phyloP scores from a whole-genome alignment of 2,888 invertebrate species.

The Xylocampa areola region DNA sequence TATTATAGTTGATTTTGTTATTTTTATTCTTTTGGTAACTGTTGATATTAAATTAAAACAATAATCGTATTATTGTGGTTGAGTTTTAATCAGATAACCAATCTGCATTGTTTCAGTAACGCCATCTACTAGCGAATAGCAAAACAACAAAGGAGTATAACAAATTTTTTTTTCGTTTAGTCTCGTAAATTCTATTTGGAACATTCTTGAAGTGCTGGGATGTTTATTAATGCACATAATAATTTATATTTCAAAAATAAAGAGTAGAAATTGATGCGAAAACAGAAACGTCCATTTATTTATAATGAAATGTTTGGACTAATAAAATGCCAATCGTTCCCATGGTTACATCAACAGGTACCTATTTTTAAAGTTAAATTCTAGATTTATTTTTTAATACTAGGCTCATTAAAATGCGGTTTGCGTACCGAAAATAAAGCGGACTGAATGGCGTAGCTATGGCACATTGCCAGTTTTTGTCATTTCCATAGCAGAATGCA shows the following conservation, averaged over 20 bases:
- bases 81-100: slow-evolving; percentile 40
- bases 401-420: slow-evolving; percentile 81
- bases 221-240: too few relatives aligned
- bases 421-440: slow-evolving; percentile 79
- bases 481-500: slow-evolving; percentile 69
- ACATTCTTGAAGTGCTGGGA: too few relatives aligned
- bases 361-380: slow-evolving; percentile 39
- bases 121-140: slow-evolving; percentile 62
- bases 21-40: slow-evolving; percentile 26
- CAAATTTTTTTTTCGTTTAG: slow-evolving; percentile 27
- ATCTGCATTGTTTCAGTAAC: slow-evolving; percentile 54
- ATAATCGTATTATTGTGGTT: slow-evolving; percentile 30
- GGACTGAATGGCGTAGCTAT: slow-evolving; percentile 68
- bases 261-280: too few relatives aligned
- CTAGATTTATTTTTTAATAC: slow-evolving; percentile 41
- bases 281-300: too few relatives aligned
- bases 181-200: slow-evolving; percentile 4
- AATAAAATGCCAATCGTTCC: too few relatives aligned
- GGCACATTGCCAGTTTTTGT: slow-evolving; percentile 82
- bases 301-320: too few relatives aligned
- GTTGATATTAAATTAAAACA: slow-evolving; percentile 30
- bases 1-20: slow-evolving; percentile 40
- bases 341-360: slow-evolving; percentile 58
- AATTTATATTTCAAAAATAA: too few relatives aligned
- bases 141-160: slow-evolving; percentile 13